phyloP scores from a whole-genome alignment of 2,113 vertebrate species.

The Panurus biarmicus region DNA sequence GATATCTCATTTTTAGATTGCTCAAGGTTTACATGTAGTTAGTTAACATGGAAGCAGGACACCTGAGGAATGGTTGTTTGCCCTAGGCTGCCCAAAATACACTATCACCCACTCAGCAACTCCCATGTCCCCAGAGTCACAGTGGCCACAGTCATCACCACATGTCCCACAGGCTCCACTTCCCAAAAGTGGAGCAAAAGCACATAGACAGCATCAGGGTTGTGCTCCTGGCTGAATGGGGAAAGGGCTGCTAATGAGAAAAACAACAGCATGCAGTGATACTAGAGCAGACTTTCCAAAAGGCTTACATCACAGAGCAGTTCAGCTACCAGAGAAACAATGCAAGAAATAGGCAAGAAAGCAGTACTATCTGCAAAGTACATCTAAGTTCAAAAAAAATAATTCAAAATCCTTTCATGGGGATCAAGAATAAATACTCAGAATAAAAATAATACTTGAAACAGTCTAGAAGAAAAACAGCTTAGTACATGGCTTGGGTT shows the following conservation, averaged over 20 bases:
- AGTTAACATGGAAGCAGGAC: rapidly evolving
- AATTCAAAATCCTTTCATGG: background rate
- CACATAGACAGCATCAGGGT: rapidly evolving
- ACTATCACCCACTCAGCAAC: rapidly evolving
- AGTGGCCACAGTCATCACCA: rapidly evolving
- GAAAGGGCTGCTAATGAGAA: background rate
- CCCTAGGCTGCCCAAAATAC: background rate
- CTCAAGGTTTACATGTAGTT: background rate
- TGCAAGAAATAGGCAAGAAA: background rate
- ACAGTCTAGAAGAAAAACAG: background rate
- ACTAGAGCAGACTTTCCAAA: background rate
- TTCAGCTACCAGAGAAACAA: background rate
- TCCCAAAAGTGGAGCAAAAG: background rate
- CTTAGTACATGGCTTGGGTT: background rate
- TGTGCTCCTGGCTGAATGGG: rapidly evolving
- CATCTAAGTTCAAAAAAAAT: background rate
- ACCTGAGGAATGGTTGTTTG: background rate
- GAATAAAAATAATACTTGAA: background rate
- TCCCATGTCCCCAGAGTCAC: rapidly evolving
- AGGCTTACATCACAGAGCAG: background rate
- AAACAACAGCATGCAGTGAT: background rate
- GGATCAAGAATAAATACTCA: background rate
- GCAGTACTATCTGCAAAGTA: background rate
- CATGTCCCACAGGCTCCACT: rapidly evolving
- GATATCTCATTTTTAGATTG: background rate